phyloP scores from a whole-genome alignment of 2,888 invertebrate genomes.

The Cataglyphis rosenhaueri region DNA sequence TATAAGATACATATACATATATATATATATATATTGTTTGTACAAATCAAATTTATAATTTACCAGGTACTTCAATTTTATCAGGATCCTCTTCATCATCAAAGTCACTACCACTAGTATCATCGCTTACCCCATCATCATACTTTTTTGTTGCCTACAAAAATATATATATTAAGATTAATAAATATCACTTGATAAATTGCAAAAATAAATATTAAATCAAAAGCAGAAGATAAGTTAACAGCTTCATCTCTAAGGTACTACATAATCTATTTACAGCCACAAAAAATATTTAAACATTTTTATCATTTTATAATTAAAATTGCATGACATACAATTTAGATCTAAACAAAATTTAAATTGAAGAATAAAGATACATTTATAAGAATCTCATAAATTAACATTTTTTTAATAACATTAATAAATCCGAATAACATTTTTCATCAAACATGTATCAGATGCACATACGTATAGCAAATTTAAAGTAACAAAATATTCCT shows the following conservation, averaged over 20 bases:
- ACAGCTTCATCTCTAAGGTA: neutral
- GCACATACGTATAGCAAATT: neutral
- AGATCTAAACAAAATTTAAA: neutral
- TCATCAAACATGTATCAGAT: neutral
- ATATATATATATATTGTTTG: neutral
- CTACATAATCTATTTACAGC: neutral
- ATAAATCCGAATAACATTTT: neutral
- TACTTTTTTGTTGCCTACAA: conserved; percentile 77
- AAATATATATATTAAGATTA: neutral
- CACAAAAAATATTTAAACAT: neutral
- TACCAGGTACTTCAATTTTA: conserved; percentile 96
- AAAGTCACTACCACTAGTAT: conserved; percentile 89
- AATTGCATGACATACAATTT: neutral
- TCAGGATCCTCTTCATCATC: conserved; percentile 96
- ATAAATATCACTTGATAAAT: neutral
- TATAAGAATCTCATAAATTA: neutral
- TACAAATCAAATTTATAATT: conserved; percentile 66
- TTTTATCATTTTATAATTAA: neutral
- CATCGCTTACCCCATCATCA: conserved; percentile 85
- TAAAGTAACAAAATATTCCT: neutral
- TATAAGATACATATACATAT: neutral
- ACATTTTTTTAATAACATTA: neutral
- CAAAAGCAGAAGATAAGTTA: neutral
- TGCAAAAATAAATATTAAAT: neutral
- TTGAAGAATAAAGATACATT: neutral